phyloP scores from a whole-genome alignment of 2,113 vertebrate species.

The Brienomyrus brachyistius region DNA sequence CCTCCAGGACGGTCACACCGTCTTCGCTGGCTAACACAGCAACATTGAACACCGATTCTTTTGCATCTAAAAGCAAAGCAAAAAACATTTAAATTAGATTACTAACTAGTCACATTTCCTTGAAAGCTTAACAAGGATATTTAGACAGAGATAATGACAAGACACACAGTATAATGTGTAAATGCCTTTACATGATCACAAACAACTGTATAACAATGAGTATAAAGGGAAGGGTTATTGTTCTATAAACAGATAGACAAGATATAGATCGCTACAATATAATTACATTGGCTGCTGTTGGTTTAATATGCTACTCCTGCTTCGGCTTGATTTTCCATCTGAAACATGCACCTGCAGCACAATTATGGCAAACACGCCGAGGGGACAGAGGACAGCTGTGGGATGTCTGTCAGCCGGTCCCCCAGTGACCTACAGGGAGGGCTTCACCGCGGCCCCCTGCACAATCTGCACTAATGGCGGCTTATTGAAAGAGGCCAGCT shows the following conservation, averaged over 20 bases:
- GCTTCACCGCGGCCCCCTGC: neutral
- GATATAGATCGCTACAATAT: neutral
- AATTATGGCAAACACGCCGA: neutral
- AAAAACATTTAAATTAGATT: neutral
- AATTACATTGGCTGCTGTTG: neutral
- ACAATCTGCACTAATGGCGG: neutral
- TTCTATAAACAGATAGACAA: neutral
- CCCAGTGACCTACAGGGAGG: neutral
- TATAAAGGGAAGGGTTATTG: neutral
- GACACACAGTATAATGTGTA: neutral
- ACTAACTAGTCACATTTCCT: neutral
- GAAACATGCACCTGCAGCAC: neutral
- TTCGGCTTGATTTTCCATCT: neutral
- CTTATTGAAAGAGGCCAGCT: neutral
- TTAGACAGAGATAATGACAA: neutral
- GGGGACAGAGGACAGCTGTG: neutral
- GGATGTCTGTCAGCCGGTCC: neutral
- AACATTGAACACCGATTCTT: conserved; percentile 83
- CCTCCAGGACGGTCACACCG: conserved; percentile 85
- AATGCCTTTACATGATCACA: neutral
- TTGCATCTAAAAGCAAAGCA: conserved; percentile 63
- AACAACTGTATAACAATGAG: neutral
- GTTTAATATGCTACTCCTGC: neutral
- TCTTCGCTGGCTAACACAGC: conserved; percentile 89
- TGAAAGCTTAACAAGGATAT: neutral